Percentiles rank a stretch among this genome's conserved stretches.
Conservation (phyloP, 2,888 invertebrate genomes). For the Rotaria magnacalcarata region DNA sequence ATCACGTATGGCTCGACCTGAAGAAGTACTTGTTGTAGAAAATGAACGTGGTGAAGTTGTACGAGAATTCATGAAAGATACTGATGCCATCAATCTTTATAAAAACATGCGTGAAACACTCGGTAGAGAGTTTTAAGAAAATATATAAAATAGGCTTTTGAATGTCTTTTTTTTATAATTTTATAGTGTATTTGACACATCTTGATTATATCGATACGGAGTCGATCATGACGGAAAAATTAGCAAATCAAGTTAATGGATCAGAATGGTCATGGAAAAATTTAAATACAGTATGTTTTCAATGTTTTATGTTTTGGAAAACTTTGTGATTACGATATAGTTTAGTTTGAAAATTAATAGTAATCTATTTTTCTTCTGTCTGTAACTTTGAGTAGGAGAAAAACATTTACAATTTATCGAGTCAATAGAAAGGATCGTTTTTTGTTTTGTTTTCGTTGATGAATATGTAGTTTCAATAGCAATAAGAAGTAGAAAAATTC, state of each 20-base stretch:
- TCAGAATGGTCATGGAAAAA: slow-evolving; percentile 99
- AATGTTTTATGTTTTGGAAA: slow-evolving; percentile 50
- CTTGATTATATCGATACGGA: slow-evolving; percentile 95
- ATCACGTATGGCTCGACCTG: slow-evolving; percentile 97
- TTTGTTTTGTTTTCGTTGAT: no score
- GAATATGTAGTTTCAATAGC: no score
- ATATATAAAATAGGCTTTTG: not conserved
- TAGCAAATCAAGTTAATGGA: slow-evolving; percentile 95
- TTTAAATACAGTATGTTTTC: slow-evolving; percentile 72
- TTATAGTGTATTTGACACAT: slow-evolving; percentile 86
- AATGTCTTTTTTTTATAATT: slow-evolving; percentile 49
- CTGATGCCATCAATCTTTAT: slow-evolving; percentile 96
- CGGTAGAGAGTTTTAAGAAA: slow-evolving; percentile 50
- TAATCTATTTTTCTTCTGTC: no score
- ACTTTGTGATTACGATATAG: no score
- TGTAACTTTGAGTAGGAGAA: no score
- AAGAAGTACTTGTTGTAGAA: slow-evolving; percentile 97
- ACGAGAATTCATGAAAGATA: slow-evolving; percentile 98
- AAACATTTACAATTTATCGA: no score
- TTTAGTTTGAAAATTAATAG: no score
- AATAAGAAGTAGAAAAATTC: no score
- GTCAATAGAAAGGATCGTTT: no score
- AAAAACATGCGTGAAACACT: slow-evolving; percentile 88
- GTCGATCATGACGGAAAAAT: slow-evolving; percentile 94
- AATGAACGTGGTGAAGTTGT: slow-evolving; percentile 99